Percentiles rank a stretch among this genome's conserved stretches.
Conservation (phyloP, 1,140 invertebrate species). For the Drosophila orosa region DNA sequence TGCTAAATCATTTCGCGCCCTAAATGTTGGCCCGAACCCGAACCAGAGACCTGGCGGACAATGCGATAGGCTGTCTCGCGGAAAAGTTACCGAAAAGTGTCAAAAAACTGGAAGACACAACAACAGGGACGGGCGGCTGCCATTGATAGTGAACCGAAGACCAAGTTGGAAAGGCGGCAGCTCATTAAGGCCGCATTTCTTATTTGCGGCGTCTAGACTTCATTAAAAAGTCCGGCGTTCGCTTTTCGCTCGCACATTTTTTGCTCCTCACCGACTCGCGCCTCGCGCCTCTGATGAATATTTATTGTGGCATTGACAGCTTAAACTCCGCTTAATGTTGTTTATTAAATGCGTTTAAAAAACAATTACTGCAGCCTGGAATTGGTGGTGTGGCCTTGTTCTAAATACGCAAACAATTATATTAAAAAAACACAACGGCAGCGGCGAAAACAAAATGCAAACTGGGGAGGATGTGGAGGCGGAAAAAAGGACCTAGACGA, state of each 20-base stretch:
- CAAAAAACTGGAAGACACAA: conserved; percentile 60
- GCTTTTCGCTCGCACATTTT: conserved; percentile 18
- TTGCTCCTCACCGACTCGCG: not conserved
- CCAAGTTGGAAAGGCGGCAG: conserved; percentile 38
- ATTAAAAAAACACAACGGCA: conserved; percentile 48
- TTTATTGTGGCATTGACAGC: conserved; percentile 70
- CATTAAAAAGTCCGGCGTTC: conserved; percentile 58
- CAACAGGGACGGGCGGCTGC: conserved; percentile 27
- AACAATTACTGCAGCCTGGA: conserved; percentile 62
- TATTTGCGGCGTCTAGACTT: conserved; percentile 72
- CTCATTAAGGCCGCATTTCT: conserved; percentile 55
- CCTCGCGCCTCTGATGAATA: conserved; percentile 49
- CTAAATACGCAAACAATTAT: conserved; percentile 73
- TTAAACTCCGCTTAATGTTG: conserved; percentile 54
- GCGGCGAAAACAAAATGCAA: conserved; percentile 9
- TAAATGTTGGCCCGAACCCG: conserved; percentile 41
- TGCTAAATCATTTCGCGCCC: conserved; percentile 57
- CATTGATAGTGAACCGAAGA: conserved; percentile 58
- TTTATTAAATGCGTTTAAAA: conserved; percentile 63
- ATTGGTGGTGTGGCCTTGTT: conserved; percentile 52
- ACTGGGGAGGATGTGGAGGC: not conserved
- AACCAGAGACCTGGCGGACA: conserved; percentile 34
- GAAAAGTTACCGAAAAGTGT: conserved; percentile 71
- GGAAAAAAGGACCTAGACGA: conserved; percentile 30
- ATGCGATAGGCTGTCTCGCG: conserved; percentile 24